These are phyloP conservation scores for Cercopithecus mona DNA, from an alignment of 2,113 vertebrate species.

Conservation along the genomic window DNA sequence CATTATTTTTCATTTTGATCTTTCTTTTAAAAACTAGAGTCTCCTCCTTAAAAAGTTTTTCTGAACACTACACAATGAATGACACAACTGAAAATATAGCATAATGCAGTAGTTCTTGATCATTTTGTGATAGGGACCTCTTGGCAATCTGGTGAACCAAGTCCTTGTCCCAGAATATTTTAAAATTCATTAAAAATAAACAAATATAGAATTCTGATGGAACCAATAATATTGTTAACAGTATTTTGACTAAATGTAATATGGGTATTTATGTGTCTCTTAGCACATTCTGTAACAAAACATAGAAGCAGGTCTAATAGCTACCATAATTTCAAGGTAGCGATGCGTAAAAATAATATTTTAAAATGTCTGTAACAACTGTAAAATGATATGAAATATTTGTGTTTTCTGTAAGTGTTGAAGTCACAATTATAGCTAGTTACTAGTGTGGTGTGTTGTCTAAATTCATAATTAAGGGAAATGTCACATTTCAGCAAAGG, in stretches of 20 bases:
- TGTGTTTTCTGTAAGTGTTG: not conserved
- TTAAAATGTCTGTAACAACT: not conserved
- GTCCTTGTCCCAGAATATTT: not conserved
- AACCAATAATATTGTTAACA: not conserved
- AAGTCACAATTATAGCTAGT: not conserved
- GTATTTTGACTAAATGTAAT: not conserved
- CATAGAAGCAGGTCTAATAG: not conserved
- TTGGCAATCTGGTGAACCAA: not conserved
- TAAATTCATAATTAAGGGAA: slow-evolving; percentile 10
- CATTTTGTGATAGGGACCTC: not conserved
- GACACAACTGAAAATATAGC: not conserved
- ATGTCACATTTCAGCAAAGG: not conserved
- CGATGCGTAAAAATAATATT: not conserved
- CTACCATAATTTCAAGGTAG: not conserved
- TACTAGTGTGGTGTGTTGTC: not conserved
- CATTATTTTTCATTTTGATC: not conserved
- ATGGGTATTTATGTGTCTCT: not conserved
- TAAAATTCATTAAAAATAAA: slow-evolving; percentile 8
- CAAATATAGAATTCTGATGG: not conserved
- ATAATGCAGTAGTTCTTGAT: not conserved
- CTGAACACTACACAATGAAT: not conserved
- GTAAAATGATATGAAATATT: not conserved
- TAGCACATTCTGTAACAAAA: not conserved
- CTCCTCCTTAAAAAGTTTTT: not conserved
- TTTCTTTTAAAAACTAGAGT: not conserved